phyloP scores from a whole-genome alignment of 35 echinoderm and acorn worm species.

The Lytechinus variegatus region DNA sequence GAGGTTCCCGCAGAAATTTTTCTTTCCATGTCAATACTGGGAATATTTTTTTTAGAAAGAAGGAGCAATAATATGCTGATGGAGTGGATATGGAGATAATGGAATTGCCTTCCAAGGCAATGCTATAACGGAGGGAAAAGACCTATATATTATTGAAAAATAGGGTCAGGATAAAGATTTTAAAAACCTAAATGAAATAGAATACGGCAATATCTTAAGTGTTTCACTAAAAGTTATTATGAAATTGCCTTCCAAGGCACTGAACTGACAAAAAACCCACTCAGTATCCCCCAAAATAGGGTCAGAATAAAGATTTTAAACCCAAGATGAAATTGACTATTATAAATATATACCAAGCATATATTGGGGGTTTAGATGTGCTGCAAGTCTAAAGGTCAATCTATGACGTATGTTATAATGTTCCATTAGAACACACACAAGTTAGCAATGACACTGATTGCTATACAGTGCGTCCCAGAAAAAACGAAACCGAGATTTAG shows the following conservation, averaged over 20 bases:
- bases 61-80: background rate
- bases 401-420: background rate
- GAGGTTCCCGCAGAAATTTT: background rate
- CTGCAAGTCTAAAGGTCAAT: background rate
- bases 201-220: no score
- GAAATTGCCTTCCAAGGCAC: no score
- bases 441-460: no score
- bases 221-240: no score
- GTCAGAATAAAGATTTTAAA: background rate
- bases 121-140: background rate
- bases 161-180: no score
- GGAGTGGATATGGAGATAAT: slow-evolving; percentile 10
- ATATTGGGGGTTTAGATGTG: background rate
- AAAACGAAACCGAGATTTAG: no score
- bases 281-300: background rate
- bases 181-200: no score
- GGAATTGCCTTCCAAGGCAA: background rate
- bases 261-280: no score
- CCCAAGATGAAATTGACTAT: background rate
- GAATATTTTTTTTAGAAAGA: background rate
- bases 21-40: background rate
- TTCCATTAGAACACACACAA: no score
- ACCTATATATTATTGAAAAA: background rate
- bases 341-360: background rate
- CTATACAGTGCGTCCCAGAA: no score